Conservation (phyloP, 1,140 invertebrate genomes). For the Chironomus tepperi region DNA sequence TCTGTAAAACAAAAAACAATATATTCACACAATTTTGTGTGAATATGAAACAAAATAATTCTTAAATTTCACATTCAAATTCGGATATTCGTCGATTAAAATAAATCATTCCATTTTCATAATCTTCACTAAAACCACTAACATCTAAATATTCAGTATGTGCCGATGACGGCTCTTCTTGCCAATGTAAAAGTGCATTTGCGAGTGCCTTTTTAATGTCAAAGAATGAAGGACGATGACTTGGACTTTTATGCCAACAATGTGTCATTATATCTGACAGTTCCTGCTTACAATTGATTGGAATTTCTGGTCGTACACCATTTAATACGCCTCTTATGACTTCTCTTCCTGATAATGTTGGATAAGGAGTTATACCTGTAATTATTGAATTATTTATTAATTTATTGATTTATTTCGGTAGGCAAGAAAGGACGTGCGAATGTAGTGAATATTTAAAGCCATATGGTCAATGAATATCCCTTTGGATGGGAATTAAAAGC, state of each 20-base stretch:
- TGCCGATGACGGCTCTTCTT: conserved; percentile 54
- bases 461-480: too few species aligned
- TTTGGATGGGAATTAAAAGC: too few species aligned
- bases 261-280: conserved; percentile 64
- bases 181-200: conserved; percentile 36
- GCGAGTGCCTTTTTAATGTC: conserved; percentile 58
- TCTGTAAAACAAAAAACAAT: too few species aligned
- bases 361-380: conserved; percentile 71
- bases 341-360: conserved; percentile 66
- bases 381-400: not conserved
- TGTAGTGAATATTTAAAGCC: too few species aligned
- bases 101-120: conserved; percentile 39
- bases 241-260: conserved; percentile 67
- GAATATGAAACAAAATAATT: too few species aligned
- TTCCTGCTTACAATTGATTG: conserved; percentile 63
- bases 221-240: conserved; percentile 61
- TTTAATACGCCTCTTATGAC: conserved; percentile 66
- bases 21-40: too few species aligned
- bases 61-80: conserved; percentile 52
- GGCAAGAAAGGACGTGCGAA: too few species aligned
- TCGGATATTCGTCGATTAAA: conserved; percentile 45
- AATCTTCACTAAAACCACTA: conserved; percentile 65
- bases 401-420: too few species aligned
- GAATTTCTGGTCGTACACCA: conserved; percentile 64
- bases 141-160: conserved; percentile 67